Percentiles rank a stretch among this genome's conserved stretches.
Evolutionary conservation across 2,888 invertebrate species (phyloP).

Genomic region (Hololepta plana): DNA sequence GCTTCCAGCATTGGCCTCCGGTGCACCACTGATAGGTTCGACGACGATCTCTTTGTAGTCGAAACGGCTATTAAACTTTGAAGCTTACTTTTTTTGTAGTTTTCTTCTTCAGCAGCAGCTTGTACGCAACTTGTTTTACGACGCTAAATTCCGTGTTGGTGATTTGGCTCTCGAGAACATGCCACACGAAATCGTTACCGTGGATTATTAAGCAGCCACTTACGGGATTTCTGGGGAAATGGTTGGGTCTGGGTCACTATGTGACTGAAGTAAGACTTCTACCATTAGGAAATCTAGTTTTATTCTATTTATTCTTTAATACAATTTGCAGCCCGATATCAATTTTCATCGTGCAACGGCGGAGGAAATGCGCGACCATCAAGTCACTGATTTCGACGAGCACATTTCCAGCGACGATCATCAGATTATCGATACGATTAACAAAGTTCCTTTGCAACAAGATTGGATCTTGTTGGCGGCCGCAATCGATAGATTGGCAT

Average conservation of each 20-base stretch:
- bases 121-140: constrained; percentile 34
- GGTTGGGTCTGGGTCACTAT: constrained; percentile 26
- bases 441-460: constrained; percentile 27
- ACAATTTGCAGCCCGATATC: constrained; percentile 14
- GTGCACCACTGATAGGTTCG: constrained; percentile 36
- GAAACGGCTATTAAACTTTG: constrained; percentile 4
- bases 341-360: constrained; percentile 19
- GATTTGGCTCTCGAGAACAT: constrained; percentile 31
- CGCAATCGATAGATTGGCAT: constrained; percentile 41
- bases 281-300: too few species aligned
- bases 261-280: constrained; percentile 28
- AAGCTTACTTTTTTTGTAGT: constrained; percentile 26
- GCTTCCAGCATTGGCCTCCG: constrained; percentile 33
- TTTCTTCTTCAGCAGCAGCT: constrained; percentile 34
- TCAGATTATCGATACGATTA: constrained; percentile 8
- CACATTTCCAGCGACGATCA: constrained; percentile 22
- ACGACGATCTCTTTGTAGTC: background rate
- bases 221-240: constrained; percentile 26
- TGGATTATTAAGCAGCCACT: constrained; percentile 31
- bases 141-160: constrained; percentile 33
- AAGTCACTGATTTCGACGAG: constrained; percentile 24
- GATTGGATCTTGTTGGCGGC: constrained; percentile 47
- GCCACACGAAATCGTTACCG: constrained; percentile 29
- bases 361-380: constrained; percentile 28
- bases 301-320: too few species aligned